phyloP scores from a whole-genome alignment of 2,888 invertebrate species.

The Acronicta alni region DNA sequence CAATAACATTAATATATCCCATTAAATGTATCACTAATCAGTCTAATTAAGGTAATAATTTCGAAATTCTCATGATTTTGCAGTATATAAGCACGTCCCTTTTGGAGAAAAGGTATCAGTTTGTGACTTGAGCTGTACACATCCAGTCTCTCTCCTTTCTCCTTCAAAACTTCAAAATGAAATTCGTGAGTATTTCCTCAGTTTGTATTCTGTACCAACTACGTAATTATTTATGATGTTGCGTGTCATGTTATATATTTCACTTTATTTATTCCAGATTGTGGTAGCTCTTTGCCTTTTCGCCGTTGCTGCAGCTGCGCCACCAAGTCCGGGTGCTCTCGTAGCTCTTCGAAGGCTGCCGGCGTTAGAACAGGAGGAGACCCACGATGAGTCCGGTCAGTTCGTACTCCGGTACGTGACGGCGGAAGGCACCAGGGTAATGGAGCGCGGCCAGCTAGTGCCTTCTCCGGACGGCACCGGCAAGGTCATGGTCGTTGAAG shows the following conservation, averaged over 20 bases:
- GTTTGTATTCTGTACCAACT: not conserved
- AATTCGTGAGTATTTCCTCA: conserved; percentile 50
- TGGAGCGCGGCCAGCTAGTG: conserved; percentile 70
- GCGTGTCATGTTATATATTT: not conserved
- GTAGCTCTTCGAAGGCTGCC: conserved; percentile 59
- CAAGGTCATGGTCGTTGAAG: conserved; percentile 69
- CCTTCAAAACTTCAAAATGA: conserved; percentile 57
- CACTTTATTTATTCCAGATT: conserved; percentile 55
- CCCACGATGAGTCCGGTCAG: conserved; percentile 71
- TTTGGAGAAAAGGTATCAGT: conserved; percentile 30
- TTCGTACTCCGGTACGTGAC: conserved; percentile 74
- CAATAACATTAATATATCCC: no score
- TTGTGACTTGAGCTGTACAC: conserved; percentile 7
- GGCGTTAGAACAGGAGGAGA: conserved; percentile 67
- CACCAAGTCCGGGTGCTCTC: conserved; percentile 40
- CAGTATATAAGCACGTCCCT: conserved; percentile 16
- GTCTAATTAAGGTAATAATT: conserved; percentile 8
- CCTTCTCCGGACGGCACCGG: conserved; percentile 62
- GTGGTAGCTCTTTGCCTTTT: conserved; percentile 58
- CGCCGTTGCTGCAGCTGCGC: conserved; percentile 59
- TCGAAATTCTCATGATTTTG: conserved; percentile 4
- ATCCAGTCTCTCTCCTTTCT: conserved; percentile 6
- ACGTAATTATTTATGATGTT: no score
- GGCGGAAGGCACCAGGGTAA: conserved; percentile 72
- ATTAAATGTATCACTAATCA: conserved; percentile 9